A percentile compares a stretch with the other conserved stretches of the same genome.
Evolutionary conservation across 2,113 vertebrate species (phyloP).

Genomic region (Argyrosomus japonicus): DNA sequence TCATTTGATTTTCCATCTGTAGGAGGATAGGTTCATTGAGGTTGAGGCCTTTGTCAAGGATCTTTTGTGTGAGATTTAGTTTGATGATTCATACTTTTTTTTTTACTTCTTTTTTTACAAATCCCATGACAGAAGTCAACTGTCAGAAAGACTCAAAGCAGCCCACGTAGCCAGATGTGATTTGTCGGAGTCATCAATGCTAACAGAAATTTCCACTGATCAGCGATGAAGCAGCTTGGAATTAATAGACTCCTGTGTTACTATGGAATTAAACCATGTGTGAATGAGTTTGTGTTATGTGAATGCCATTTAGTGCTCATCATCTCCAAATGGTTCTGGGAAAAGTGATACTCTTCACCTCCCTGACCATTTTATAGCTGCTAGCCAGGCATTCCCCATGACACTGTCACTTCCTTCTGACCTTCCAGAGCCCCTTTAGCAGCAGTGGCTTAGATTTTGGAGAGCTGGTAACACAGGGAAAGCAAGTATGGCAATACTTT

Average conservation of each 20-base stretch:
- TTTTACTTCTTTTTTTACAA: conserved; percentile 13
- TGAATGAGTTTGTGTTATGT: conserved; percentile 25
- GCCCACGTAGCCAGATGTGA: not conserved
- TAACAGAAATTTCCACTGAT: not conserved
- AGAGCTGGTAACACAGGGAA: conserved; percentile 46
- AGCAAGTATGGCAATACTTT: conserved; percentile 41
- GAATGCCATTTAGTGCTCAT: conserved; percentile 34
- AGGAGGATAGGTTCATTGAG: conserved; percentile 50
- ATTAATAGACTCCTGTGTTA: not conserved
- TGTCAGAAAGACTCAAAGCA: conserved; percentile 14
- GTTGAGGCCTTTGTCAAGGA: conserved; percentile 35
- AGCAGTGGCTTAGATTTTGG: conserved; percentile 45
- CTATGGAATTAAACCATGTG: conserved; percentile 30
- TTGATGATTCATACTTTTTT: conserved; percentile 13
- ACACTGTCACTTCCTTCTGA: conserved; percentile 70
- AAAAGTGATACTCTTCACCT: conserved; percentile 59
- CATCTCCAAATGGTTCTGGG: conserved; percentile 45
- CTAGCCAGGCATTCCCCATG: conserved; percentile 52
- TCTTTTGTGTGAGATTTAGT: conserved; percentile 37
- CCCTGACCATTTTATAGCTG: conserved; percentile 46
- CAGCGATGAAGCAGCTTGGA: not conserved
- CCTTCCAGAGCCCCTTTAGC: conserved; percentile 58
- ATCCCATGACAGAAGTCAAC: conserved; percentile 20
- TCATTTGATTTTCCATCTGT: conserved; percentile 53
- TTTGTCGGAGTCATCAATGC: conserved; percentile 10